A percentile compares a stretch with the other conserved stretches of the same genome.
These are phyloP conservation scores for Palloptera scutellata DNA, from an alignment of 2,888 invertebrate genomes.

Conservation along the genomic window DNA sequence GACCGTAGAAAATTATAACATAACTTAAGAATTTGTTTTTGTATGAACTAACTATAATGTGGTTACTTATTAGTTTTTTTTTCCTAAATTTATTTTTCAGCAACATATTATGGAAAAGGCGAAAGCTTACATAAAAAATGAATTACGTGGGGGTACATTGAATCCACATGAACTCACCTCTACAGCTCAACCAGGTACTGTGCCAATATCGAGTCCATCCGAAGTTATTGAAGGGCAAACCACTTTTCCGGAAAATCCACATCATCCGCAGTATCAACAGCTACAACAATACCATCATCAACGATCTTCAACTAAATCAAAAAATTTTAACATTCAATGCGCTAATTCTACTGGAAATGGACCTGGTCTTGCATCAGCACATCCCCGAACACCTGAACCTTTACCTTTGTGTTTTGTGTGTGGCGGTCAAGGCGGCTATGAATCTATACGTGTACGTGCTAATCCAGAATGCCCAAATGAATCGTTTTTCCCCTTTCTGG, in stretches of 20 bases:
- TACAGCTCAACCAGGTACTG: conserved; percentile 36
- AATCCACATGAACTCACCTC: conserved; percentile 44
- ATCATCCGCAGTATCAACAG: conserved; percentile 9
- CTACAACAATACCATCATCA: conserved; percentile 40
- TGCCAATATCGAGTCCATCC: conserved; percentile 5
- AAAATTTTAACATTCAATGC: conserved; percentile 30
- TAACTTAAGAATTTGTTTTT: no score
- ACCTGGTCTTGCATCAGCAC: conserved; percentile 29
- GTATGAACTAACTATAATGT: no score
- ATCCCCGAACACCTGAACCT: conserved; percentile 46
- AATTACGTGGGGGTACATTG: conserved; percentile 68
- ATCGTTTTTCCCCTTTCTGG: conserved; percentile 91
- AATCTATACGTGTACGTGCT: conserved; percentile 73
- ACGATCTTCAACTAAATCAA: conserved; percentile 29
- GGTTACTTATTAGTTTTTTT: no score
- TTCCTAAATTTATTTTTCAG: conserved; percentile 38
- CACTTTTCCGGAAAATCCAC: background rate
- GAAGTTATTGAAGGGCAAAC: background rate
- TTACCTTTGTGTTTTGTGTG: conserved; percentile 73
- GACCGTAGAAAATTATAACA: no score
- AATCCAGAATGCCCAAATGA: conserved; percentile 75
- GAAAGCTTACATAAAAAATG: conserved; percentile 77
- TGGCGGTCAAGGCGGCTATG: conserved; percentile 74
- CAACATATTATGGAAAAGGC: conserved; percentile 70
- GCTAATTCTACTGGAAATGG: conserved; percentile 28